Evolutionary conservation across 2,888 invertebrate genomes (phyloP), one percentile per base, ranked within the genome.

Genomic region (Zeuzera pyrina): DNA sequence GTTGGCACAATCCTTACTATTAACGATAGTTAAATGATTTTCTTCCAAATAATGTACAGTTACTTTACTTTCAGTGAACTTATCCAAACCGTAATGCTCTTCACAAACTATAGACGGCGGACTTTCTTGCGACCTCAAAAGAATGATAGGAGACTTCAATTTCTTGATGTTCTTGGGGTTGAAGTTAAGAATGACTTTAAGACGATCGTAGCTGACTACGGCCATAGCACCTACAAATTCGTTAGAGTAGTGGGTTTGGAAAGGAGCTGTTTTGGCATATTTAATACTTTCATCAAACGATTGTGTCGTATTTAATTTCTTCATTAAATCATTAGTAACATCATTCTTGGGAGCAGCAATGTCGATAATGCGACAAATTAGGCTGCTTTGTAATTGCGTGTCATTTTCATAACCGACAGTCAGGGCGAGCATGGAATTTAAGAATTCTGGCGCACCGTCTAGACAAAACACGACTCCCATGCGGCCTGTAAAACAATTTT

Each of bases 361-460:
- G 37, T 87, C 87, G 15, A 89, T 57, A 2, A 87, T 74, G 45
- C 86, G 85, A 28, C 85, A 71, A 7, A 91, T 56, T 1, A 90
- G 52, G 38, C 74, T 85, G 49, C 86, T 85, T 49, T 91, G 87
- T 1, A 88, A 64, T 34, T 85, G 76, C 0, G 56, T 42, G 19
- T 87, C 85, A 29, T 71, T 74, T 33, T 69, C 70, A 13, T 66
- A 61, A 19, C 59, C 59, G 7, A 86, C 52, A 2, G 86, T 76
- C 56, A 85, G 72, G 1, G 78, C 72, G 2, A 86, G 52, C 1
- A 88, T 48, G 0, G 81, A 73, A 53, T 88, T 87, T 11, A 93
- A 71, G 53, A 89, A 88, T 19, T 88, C 86, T 0, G 93, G 94
- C 0, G 92, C 86, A 7, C 96, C 95, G 60, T 97, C 97, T 29